Evolutionary conservation across 2,888 invertebrate genomes (phyloP).

Genomic region (Pedicia rivosa): DNA sequence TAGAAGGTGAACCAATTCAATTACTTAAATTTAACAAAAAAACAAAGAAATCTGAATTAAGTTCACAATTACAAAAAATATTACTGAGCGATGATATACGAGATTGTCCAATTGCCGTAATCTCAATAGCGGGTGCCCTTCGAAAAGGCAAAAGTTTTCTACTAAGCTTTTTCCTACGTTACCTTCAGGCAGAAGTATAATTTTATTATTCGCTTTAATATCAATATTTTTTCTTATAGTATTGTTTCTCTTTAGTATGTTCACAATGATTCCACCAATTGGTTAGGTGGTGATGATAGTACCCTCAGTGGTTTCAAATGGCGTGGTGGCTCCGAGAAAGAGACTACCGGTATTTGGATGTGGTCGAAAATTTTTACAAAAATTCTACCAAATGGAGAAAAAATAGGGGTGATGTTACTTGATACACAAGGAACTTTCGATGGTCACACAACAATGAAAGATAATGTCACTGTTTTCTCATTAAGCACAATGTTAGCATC

Average conservation of each 20-base stretch:
- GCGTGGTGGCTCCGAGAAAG: conserved; percentile 5
- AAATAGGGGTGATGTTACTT: conserved; percentile 5
- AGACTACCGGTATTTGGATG: conserved; percentile 7
- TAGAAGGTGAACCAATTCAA: conserved; percentile 2
- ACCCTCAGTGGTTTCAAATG: conserved; percentile 5
- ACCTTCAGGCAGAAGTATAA: no score
- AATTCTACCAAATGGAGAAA: conserved; percentile 3
- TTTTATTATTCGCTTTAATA: no score
- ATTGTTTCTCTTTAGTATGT: no score
- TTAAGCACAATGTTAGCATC: conserved; percentile 8
- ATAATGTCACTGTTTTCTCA: conserved; percentile 7
- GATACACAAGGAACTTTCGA: conserved; percentile 10
- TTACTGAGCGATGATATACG: conserved; percentile 4
- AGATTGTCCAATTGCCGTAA: conserved; percentile 4
- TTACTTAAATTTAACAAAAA: not conserved
- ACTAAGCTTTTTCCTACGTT: conserved; percentile 6
- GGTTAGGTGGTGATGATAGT: conserved; percentile 1
- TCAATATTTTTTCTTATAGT: no score
- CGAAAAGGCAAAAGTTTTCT: conserved; percentile 9
- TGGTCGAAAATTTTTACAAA: conserved; percentile 7
- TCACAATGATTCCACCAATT: no score
- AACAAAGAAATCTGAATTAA: conserved; percentile 1
- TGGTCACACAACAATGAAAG: conserved; percentile 2
- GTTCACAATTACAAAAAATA: conserved; percentile 1
- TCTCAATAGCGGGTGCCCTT: conserved; percentile 8